Conservation (phyloP, 2,888 invertebrate species). For the Tribolium freemani region DNA sequence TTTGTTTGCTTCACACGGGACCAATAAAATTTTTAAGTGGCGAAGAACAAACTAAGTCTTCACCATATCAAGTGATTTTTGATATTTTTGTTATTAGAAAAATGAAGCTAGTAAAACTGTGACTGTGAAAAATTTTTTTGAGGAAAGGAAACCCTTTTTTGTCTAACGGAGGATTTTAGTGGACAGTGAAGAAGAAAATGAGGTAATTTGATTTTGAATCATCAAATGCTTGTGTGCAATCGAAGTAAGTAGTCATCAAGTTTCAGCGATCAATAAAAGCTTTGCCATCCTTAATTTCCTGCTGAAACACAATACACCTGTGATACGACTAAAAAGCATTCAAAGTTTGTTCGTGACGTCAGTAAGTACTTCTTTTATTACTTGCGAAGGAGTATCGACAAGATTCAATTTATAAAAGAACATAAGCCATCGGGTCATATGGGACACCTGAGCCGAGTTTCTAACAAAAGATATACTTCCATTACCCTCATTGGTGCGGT, state of each 20-base stretch:
- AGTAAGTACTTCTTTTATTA: slow-evolving; percentile 56
- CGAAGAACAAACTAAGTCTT: neutral
- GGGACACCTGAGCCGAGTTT: slow-evolving; percentile 52
- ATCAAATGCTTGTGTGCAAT: too few relatives aligned
- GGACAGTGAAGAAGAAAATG: too few relatives aligned
- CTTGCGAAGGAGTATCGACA: slow-evolving; percentile 46
- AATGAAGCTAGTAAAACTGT: too few relatives aligned
- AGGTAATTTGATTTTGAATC: too few relatives aligned
- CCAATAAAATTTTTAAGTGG: slow-evolving; percentile 17
- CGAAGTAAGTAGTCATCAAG: neutral
- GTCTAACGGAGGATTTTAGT: too few relatives aligned
- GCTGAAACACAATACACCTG: slow-evolving; percentile 8
- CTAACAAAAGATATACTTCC: slow-evolving; percentile 36
- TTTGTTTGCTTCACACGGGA: slow-evolving; percentile 12
- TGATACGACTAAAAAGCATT: slow-evolving; percentile 13
- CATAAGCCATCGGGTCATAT: slow-evolving; percentile 51
- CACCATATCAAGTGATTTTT: too few relatives aligned
- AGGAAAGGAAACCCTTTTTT: too few relatives aligned
- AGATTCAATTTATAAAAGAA: slow-evolving; percentile 53
- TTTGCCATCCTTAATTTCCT: neutral
- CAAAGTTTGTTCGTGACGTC: slow-evolving; percentile 1
- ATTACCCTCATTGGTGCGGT: slow-evolving; percentile 39
- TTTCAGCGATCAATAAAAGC: neutral
- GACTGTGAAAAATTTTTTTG: too few relatives aligned
- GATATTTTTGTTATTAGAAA: too few relatives aligned